Evolutionary conservation across 2,113 vertebrate species (phyloP).

Genomic region (Heterotilapia buettikoferi): DNA sequence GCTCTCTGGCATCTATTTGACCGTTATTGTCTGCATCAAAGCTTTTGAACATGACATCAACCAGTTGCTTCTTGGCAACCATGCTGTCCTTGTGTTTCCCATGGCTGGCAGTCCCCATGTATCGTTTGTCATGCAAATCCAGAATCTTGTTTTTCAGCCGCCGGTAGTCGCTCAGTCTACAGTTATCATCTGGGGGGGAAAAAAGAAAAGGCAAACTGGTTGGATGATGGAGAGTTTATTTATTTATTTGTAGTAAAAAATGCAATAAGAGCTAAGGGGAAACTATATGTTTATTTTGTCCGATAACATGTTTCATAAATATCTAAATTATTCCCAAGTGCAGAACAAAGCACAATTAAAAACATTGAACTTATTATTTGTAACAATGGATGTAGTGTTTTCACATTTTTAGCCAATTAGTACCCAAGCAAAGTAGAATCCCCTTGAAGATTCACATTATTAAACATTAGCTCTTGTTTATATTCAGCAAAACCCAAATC

Average conservation of each 20-base stretch:
- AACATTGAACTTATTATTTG: background rate
- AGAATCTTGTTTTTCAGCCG: conserved; percentile 84
- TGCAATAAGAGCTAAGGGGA: background rate
- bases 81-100: conserved; percentile 72
- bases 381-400: background rate
- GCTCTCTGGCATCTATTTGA: conserved; percentile 82
- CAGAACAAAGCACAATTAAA: background rate
- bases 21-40: conserved; percentile 85
- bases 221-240: background rate
- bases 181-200: conserved; percentile 81
- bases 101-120: conserved; percentile 65
- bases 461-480: background rate
- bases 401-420: conserved; percentile 20
- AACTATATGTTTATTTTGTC: background rate
- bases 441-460: background rate
- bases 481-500: background rate
- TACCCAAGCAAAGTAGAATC: background rate
- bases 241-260: background rate
- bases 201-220: background rate
- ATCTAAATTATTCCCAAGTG: background rate
- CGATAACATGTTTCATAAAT: background rate
- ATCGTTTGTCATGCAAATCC: conserved; percentile 80
- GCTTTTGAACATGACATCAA: conserved; percentile 87
- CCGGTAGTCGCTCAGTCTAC: conserved; percentile 79
- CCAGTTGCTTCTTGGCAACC: conserved; percentile 78